These are phyloP conservation scores for Dryadula phaetusa DNA, from an alignment of 2,888 invertebrate genomes.

Conservation along the genomic window DNA sequence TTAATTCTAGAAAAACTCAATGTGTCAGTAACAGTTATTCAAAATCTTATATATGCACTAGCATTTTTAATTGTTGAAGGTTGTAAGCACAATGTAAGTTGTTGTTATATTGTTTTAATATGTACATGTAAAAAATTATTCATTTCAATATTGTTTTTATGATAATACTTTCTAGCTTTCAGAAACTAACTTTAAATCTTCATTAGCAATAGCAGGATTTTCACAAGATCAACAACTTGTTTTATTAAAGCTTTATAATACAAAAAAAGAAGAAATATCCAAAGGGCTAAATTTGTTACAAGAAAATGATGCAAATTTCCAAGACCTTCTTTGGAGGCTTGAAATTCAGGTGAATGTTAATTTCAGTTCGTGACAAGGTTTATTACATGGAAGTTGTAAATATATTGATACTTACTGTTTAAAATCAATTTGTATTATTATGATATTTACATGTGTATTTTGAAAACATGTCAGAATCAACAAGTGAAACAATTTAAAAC, in stretches of 20 bases:
- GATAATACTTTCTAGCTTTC: conserved; percentile 58
- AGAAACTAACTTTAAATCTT: conserved; percentile 73
- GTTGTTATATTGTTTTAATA: conserved; percentile 16
- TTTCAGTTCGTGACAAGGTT: too few relatives aligned
- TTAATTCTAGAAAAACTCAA: conserved; percentile 83
- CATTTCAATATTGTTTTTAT: background rate
- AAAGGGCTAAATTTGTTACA: conserved; percentile 76
- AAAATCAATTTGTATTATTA: too few relatives aligned
- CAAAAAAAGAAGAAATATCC: conserved; percentile 82
- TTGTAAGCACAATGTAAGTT: conserved; percentile 87
- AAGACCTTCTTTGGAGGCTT: conserved; percentile 76
- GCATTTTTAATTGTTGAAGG: conserved; percentile 89
- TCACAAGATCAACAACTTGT: conserved; percentile 84
- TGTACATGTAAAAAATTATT: background rate
- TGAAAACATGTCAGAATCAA: too few relatives aligned
- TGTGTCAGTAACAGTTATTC: conserved; percentile 80
- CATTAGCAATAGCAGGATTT: conserved; percentile 83
- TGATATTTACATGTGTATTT: too few relatives aligned
- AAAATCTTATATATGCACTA: conserved; percentile 88
- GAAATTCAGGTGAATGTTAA: conserved; percentile 68
- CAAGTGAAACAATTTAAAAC: too few relatives aligned
- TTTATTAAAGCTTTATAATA: conserved; percentile 84
- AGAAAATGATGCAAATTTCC: conserved; percentile 69
- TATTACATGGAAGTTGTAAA: too few relatives aligned
- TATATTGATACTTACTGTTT: too few relatives aligned